phyloP scores from a whole-genome alignment of 2,797 vertebrate genomes.

The Premnoplex brunnescens region DNA sequence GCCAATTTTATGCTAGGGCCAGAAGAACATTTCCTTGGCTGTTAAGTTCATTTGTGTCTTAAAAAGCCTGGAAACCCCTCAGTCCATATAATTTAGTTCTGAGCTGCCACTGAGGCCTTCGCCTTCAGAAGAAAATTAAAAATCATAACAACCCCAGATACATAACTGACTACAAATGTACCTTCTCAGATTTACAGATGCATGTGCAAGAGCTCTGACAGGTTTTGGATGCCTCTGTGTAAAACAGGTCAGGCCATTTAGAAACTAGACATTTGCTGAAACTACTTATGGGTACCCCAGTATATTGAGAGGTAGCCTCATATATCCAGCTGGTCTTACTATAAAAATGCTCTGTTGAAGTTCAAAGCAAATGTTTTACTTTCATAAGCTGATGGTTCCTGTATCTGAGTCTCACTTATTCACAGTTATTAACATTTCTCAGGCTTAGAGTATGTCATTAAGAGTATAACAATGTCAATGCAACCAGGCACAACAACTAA shows the following conservation, averaged over 20 bases:
- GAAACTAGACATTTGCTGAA: not conserved
- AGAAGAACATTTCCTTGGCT: not conserved
- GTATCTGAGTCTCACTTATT: not conserved
- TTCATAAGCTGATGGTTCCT: not conserved
- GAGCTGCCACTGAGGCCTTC: not conserved
- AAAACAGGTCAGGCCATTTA: not conserved
- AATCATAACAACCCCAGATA: not conserved
- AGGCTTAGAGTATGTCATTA: not conserved
- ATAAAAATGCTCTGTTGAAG: not conserved
- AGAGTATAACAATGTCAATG: not conserved
- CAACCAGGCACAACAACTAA: not conserved
- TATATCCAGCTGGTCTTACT: not conserved
- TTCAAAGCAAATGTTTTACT: not conserved
- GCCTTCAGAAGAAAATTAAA: slow-evolving; percentile 12
- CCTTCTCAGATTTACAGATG: not conserved
- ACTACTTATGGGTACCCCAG: not conserved
- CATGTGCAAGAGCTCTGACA: not conserved
- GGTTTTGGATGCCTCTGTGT: not conserved
- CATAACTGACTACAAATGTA: not conserved
- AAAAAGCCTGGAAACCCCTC: not conserved
- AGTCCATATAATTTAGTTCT: not conserved
- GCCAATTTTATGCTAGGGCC: not conserved
- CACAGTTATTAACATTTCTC: not conserved
- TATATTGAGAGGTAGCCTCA: not conserved
- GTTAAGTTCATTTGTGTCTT: not conserved